Base-by-base conservation (phyloP, 2,888 invertebrate species). In the Resseliella maxima region DNA sequence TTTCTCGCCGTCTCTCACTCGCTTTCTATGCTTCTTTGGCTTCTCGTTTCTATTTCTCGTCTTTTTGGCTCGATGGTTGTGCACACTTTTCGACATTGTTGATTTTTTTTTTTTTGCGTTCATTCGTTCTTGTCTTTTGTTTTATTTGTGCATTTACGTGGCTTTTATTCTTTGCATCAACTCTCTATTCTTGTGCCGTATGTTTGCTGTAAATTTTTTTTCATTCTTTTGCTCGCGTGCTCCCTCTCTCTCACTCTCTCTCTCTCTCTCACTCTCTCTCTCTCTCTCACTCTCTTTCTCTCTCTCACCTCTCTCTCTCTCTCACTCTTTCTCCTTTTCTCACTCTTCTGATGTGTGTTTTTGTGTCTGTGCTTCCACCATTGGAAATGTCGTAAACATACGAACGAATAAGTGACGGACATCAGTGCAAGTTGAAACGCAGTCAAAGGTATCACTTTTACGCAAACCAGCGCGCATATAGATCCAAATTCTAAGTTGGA, bases 371-470 rank as follows among this genome's bases (percentile, higher is more conserved):
- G n/a, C n/a, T 41, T 41, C 46, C 18, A 18, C 18, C 18, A 18
- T 50, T 50, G 15, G 15, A 15, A 72, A 72, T 72, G 72, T 72
- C 72, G 72, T 72, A 72, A 72, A 72, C 72, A 72, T 31, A 72
- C 72, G 46, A 18, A 50, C n/a, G 35, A 31, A 72, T 72, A 72
- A 72, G 72, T 72, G 72, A 72, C 72, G 31, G 72, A 31, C 72
- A 72, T 72, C 72, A 72, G 72, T 31, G 31, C 5, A 24, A 59
- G 24, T 59, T 59, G n/a, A 59, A 18, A 50, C 46, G 24, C 59
- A 59, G 59, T 59, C n/a, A 59, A 59, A 59, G 59, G 59, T 59
- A 59, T 50, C 27, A 59, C 59, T 24, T 59, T n/a, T 27, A 59
- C 27, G 41, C 46, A 18, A 2, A 50, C 8, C 72, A 72, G 72